Percentiles rank a stretch among this genome's conserved stretches.
phyloP scores from a whole-genome alignment of 2,797 vertebrate genomes.

The Platyrinchus mystaceus region DNA sequence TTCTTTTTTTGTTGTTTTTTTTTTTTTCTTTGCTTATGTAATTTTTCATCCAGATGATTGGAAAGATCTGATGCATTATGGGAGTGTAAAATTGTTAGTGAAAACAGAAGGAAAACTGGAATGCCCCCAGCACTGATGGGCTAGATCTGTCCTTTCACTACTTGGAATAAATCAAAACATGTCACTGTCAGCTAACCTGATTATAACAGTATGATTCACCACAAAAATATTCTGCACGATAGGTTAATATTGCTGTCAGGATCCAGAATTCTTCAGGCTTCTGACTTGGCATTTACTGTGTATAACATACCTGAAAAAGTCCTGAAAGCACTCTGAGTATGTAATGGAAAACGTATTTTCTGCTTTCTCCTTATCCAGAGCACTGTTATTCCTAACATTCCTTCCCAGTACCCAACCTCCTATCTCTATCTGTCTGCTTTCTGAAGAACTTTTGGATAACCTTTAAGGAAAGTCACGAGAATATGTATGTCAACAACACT shows the following conservation, averaged over 20 bases:
- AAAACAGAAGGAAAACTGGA: not conserved
- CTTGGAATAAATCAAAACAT: not conserved
- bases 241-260: not conserved
- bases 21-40: not conserved
- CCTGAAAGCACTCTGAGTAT: not conserved
- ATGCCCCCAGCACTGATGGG: not conserved
- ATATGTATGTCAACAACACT: not conserved
- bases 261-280: not conserved
- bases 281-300: not conserved
- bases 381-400: not conserved
- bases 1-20: fast-evolving
- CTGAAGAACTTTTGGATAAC: not conserved
- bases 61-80: not conserved
- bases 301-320: not conserved
- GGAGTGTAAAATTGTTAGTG: not conserved
- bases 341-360: not conserved
- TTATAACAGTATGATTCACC: not conserved
- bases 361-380: not conserved
- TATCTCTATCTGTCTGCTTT: not conserved
- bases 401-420: not conserved
- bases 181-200: not conserved
- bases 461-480: not conserved
- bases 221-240: not conserved
- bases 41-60: not conserved
- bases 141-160: not conserved